phyloP scores from a whole-genome alignment of 2,797 vertebrate genomes.

The Argya squamiceps region DNA sequence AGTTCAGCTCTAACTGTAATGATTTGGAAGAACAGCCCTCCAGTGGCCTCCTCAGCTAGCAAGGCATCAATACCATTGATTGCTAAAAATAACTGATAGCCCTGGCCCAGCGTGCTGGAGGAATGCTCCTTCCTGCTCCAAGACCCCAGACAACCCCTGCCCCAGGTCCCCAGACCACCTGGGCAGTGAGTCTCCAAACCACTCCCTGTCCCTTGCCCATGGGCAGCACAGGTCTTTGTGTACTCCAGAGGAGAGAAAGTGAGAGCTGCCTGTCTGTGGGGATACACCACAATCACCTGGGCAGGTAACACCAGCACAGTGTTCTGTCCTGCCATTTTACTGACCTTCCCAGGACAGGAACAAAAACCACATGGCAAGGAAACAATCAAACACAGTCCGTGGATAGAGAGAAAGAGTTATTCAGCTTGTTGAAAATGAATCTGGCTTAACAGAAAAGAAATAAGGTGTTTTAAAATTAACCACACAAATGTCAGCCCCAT shows the following conservation, averaged over 20 bases:
- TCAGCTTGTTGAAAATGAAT: neutral
- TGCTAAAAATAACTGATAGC: constrained; percentile 74
- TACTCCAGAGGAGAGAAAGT: neutral
- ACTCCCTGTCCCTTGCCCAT: neutral
- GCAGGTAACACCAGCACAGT: rapidly evolving
- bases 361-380: neutral
- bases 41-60: constrained; percentile 66
- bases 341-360: neutral
- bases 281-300: neutral
- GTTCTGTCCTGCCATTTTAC: neutral
- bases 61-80: constrained; percentile 71
- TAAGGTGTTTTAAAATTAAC: constrained; percentile 20
- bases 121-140: neutral
- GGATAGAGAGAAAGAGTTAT: neutral
- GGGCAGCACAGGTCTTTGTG: neutral
- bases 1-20: constrained; percentile 77
- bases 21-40: constrained; percentile 78
- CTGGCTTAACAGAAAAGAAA: constrained; percentile 30
- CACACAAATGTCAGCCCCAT: neutral
- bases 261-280: neutral
- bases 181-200: rapidly evolving
- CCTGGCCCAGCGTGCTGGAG: rapidly evolving
- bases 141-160: neutral
- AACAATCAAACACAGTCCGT: neutral
- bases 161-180: neutral